phyloP scores from a whole-genome alignment of 2,888 invertebrate genomes.

The Gymnocheta viridis region DNA sequence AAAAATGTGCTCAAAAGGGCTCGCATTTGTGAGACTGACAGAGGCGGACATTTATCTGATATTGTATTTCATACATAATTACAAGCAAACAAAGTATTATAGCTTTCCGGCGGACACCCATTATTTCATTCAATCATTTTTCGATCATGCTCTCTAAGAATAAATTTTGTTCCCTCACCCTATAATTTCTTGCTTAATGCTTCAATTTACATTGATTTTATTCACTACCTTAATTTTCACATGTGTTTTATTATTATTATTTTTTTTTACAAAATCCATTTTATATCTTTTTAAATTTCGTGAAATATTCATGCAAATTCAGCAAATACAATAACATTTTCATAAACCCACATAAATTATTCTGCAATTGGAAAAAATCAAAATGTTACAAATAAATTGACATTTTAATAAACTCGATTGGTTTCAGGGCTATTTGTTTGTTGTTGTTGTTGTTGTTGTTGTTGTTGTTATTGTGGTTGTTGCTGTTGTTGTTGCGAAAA shows the following conservation, averaged over 20 bases:
- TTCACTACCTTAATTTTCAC: neutral
- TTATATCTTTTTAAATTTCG: constrained; percentile 6
- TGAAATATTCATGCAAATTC: constrained; percentile 48
- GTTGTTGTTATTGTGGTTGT: too few relatives aligned
- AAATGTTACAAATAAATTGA: constrained; percentile 66
- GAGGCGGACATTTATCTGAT: too few relatives aligned
- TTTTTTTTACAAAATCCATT: constrained; percentile 11
- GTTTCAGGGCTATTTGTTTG: constrained; percentile 54
- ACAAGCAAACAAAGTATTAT: too few relatives aligned
- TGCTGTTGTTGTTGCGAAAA: neutral
- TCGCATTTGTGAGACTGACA: too few relatives aligned
- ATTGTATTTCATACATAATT: too few relatives aligned
- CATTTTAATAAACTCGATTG: constrained; percentile 68
- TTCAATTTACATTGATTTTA: constrained; percentile 9
- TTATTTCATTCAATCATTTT: neutral
- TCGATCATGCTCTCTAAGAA: neutral
- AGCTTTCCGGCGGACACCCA: too few relatives aligned
- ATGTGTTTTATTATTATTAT: neutral
- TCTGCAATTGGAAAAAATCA: constrained; percentile 31
- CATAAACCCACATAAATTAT: constrained; percentile 68
- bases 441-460: too few relatives aligned
- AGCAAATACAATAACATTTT: constrained; percentile 39
- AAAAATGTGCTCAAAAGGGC: too few relatives aligned
- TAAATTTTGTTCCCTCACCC: neutral
- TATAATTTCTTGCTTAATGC: constrained; percentile 9